A percentile compares a stretch with the other conserved stretches of the same genome.
Conservation (phyloP, 2,113 vertebrate species). For the Lates calcarifer region DNA sequence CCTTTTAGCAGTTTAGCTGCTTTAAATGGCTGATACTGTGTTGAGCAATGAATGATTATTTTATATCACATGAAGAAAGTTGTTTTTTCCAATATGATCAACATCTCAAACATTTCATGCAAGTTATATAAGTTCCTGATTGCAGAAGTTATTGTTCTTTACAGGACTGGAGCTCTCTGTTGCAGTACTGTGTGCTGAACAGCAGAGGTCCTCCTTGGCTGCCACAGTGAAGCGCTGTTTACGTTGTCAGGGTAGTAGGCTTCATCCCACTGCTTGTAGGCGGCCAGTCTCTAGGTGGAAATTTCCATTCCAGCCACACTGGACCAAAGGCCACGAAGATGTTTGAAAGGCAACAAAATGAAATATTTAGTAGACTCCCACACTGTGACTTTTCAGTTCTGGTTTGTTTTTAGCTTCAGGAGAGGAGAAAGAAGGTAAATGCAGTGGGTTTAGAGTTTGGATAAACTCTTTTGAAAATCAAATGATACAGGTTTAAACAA, state of each 20-base stretch:
- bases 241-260: conserved; percentile 18
- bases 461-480: background rate
- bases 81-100: too few relatives aligned
- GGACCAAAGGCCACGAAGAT: conserved; percentile 56
- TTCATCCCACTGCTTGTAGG: conserved; percentile 7
- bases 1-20: too few relatives aligned
- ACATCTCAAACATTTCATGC: too few relatives aligned
- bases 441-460: background rate
- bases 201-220: conserved; percentile 47
- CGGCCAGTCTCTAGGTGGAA: conserved; percentile 61
- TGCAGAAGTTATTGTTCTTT: too few relatives aligned
- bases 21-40: too few relatives aligned
- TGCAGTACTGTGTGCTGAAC: conserved; percentile 38
- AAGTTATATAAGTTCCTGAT: too few relatives aligned
- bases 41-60: too few relatives aligned
- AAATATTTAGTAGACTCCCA: conserved; percentile 37
- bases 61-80: too few relatives aligned
- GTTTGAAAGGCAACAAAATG: conserved; percentile 28
- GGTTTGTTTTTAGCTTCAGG: background rate
- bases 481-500: background rate
- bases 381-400: background rate
- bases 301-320: conserved; percentile 71
- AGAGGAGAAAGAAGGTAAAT: background rate
- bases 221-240: rapidly evolving
- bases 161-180: background rate